Conservation (phyloP, 2,797 vertebrate genomes). For the Pangasius macronema region DNA sequence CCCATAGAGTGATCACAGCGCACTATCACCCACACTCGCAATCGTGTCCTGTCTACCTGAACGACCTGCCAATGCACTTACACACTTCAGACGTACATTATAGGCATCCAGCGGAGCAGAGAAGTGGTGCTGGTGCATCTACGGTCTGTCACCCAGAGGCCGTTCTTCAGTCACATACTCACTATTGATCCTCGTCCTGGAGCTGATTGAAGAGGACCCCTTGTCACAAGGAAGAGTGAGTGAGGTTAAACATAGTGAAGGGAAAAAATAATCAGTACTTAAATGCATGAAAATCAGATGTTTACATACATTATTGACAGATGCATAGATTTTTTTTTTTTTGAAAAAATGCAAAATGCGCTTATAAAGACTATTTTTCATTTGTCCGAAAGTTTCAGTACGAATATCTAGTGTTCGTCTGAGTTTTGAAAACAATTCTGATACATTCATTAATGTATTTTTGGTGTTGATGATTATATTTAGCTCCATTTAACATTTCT, state of each 20-base stretch:
- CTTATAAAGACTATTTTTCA: too few relatives aligned
- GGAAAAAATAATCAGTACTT: not conserved
- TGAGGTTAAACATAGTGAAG: slow-evolving; percentile 3
- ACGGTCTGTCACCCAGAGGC: slow-evolving; percentile 49
- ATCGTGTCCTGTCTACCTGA: slow-evolving; percentile 45
- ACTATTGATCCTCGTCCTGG: slow-evolving; percentile 50
- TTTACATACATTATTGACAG: not conserved
- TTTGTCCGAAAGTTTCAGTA: too few relatives aligned
- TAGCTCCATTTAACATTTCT: not conserved
- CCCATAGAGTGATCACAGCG: slow-evolving; percentile 28
- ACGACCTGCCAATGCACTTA: slow-evolving; percentile 43
- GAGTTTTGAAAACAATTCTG: too few relatives aligned
- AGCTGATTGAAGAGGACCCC: slow-evolving; percentile 50
- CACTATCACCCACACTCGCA: slow-evolving; percentile 39
- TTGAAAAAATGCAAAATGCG: not conserved
- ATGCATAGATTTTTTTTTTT: not conserved
- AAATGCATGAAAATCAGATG: not conserved
- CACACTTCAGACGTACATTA: slow-evolving; percentile 68
- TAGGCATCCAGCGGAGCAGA: slow-evolving; percentile 48
- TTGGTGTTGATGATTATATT: not conserved
- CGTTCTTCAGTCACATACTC: slow-evolving; percentile 51
- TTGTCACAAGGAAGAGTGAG: slow-evolving; percentile 34
- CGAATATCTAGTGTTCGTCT: too few relatives aligned
- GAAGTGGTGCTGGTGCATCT: slow-evolving; percentile 46
- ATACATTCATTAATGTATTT: too few relatives aligned